Percentiles rank a stretch among this genome's conserved stretches.
Evolutionary conservation across 2,113 vertebrate species (phyloP).

Genomic region (Pteruthius melanotis): DNA sequence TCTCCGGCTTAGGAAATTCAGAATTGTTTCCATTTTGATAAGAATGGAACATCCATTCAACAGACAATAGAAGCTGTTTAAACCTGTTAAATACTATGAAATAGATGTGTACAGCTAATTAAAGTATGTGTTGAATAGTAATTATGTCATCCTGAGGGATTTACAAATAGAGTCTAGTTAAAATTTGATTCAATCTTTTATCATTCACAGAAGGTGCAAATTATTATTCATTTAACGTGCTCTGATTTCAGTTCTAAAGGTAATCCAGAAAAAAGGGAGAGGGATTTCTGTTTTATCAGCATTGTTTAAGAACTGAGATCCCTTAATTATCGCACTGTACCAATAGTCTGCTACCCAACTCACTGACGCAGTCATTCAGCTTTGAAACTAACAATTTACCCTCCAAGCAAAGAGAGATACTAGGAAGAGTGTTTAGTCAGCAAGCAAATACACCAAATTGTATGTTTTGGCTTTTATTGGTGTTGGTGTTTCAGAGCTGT

Average conservation of each 20-base stretch:
- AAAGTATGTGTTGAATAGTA: constrained; percentile 81
- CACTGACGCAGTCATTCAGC: constrained; percentile 51
- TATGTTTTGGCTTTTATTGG: constrained; percentile 42
- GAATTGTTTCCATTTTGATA: constrained; percentile 27
- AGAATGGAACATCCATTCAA: constrained; percentile 26
- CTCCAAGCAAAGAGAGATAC: constrained; percentile 1
- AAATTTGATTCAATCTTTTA: constrained; percentile 77
- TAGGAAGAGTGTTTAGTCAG: constrained; percentile 54
- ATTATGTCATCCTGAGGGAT: constrained; percentile 81
- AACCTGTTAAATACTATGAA: constrained; percentile 69
- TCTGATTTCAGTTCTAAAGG: constrained; percentile 71
- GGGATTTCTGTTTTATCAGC: constrained; percentile 72
- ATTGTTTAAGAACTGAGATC: constrained; percentile 71
- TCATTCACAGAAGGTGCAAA: constrained; percentile 70
- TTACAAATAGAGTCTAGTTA: constrained; percentile 79
- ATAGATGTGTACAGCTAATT: constrained; percentile 77
- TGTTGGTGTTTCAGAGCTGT: background rate
- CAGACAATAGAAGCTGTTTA: constrained; percentile 55
- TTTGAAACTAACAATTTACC: constrained; percentile 67
- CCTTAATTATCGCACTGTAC: constrained; percentile 62
- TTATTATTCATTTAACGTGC: constrained; percentile 73
- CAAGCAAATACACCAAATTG: constrained; percentile 38
- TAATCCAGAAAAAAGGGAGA: constrained; percentile 70
- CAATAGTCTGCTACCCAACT: constrained; percentile 58
- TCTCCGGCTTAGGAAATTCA: constrained; percentile 2